Conservation (phyloP, 2,113 vertebrate genomes). For the Macrotis lagotis region DNA sequence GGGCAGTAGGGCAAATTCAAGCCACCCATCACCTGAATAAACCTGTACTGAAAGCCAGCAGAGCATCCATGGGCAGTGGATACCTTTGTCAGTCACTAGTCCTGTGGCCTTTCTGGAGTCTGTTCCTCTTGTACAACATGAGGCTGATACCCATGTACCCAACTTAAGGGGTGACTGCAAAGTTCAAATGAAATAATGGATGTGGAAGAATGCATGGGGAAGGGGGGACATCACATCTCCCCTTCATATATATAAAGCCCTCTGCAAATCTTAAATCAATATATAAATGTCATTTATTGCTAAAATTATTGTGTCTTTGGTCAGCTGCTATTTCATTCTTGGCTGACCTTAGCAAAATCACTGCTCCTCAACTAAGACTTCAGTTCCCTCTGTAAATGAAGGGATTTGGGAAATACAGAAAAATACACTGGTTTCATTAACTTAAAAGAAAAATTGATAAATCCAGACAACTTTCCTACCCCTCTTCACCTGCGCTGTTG, state of each 20-base stretch:
- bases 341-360: background rate
- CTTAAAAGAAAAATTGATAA: background rate
- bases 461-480: background rate
- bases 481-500: background rate
- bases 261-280: background rate
- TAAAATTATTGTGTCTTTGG: background rate
- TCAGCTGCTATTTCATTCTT: background rate
- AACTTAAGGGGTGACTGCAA: background rate
- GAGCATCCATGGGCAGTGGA: fast-evolving
- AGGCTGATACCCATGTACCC: background rate
- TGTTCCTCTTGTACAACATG: background rate
- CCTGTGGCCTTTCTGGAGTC: background rate
- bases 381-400: background rate
- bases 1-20: background rate
- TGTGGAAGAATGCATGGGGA: background rate
- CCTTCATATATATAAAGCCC: background rate
- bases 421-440: background rate
- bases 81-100: background rate
- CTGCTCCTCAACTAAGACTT: background rate
- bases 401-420: background rate
- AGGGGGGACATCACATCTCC: background rate
- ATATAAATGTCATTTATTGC: background rate
- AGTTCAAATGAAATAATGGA: background rate
- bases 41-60: background rate
- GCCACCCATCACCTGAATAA: background rate